Conservation (phyloP, 2,888 invertebrate species). For the Octodonta nipae region DNA sequence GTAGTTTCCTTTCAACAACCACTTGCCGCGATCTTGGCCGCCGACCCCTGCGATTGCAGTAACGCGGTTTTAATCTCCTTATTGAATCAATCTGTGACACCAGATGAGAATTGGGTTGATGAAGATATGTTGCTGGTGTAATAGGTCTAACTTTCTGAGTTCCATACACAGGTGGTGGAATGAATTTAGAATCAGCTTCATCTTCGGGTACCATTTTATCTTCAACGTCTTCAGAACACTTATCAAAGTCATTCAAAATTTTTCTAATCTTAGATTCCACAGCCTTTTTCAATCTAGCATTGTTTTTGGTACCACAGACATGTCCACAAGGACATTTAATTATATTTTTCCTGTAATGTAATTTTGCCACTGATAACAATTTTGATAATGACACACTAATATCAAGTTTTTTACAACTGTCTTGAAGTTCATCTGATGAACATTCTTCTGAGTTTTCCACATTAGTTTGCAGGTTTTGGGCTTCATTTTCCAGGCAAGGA, state of each 20-base stretch:
- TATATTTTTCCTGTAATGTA: slow-evolving; percentile 31
- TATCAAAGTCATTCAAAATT: slow-evolving; percentile 13
- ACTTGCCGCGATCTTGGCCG: slow-evolving; percentile 44
- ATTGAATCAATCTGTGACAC: slow-evolving; percentile 23
- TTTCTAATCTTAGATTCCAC: slow-evolving; percentile 15
- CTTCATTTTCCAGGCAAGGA: slow-evolving; percentile 13
- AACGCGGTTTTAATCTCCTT: slow-evolving; percentile 32
- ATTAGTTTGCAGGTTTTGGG: slow-evolving; percentile 6
- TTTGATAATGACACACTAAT: slow-evolving; percentile 38
- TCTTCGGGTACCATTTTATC: slow-evolving; percentile 11
- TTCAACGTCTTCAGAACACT: slow-evolving; percentile 11
- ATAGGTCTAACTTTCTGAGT: slow-evolving; percentile 11
- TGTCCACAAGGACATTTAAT: slow-evolving; percentile 46
- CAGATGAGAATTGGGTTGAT: slow-evolving; percentile 10
- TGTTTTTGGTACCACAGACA: slow-evolving; percentile 32
- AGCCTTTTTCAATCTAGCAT: slow-evolving; percentile 15
- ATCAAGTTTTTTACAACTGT: slow-evolving; percentile 10
- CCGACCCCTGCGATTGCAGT: slow-evolving; percentile 34
- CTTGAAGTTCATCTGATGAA: no score
- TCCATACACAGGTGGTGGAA: slow-evolving; percentile 10
- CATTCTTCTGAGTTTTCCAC: slow-evolving; percentile 4
- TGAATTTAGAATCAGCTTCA: slow-evolving; percentile 10
- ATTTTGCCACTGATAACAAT: slow-evolving; percentile 42
- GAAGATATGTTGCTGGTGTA: slow-evolving; percentile 8
- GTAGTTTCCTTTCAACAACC: slow-evolving; percentile 62